phyloP scores from a whole-genome alignment of 2,888 invertebrate species.

The Cephus rjabovi region DNA sequence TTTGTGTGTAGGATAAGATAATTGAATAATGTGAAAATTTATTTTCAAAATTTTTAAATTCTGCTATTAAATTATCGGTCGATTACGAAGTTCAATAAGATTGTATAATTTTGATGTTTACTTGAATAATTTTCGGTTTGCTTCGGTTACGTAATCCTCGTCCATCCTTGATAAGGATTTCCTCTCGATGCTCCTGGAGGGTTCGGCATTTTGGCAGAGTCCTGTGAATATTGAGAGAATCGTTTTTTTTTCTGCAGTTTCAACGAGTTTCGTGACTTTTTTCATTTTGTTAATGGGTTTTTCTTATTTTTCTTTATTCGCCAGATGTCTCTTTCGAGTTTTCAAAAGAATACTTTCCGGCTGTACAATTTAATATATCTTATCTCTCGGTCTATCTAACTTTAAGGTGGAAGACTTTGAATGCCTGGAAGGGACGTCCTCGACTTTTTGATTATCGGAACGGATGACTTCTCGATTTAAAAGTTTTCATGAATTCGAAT shows the following conservation, averaged over 20 bases:
- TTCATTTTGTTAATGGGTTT: slow-evolving; percentile 7
- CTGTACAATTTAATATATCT: neutral
- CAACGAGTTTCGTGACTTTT: neutral
- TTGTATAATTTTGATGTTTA: slow-evolving; percentile 20
- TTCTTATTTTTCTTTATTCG: neutral
- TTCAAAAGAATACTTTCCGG: neutral
- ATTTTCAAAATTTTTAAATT: neutral
- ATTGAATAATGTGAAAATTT: neutral
- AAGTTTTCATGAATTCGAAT: neutral
- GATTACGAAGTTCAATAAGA: neutral
- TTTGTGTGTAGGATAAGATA: neutral
- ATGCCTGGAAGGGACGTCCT: neutral
- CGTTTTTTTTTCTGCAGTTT: slow-evolving; percentile 1
- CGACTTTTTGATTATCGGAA: neutral
- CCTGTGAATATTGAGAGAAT: slow-evolving; percentile 32
- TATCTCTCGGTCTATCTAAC: neutral
- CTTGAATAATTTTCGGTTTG: slow-evolving; percentile 27
- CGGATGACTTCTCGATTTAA: neutral
- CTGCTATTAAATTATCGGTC: neutral
- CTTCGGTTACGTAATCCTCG: slow-evolving; percentile 27
- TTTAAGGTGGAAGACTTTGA: neutral
- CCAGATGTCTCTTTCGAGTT: too few species aligned
- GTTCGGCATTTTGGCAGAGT: slow-evolving; percentile 48
- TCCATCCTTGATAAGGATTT: slow-evolving; percentile 33
- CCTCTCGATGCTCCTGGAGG: slow-evolving; percentile 21